Evolutionary conservation across 2,888 invertebrate genomes (phyloP).

Genomic region (Napeogenes inachia): DNA sequence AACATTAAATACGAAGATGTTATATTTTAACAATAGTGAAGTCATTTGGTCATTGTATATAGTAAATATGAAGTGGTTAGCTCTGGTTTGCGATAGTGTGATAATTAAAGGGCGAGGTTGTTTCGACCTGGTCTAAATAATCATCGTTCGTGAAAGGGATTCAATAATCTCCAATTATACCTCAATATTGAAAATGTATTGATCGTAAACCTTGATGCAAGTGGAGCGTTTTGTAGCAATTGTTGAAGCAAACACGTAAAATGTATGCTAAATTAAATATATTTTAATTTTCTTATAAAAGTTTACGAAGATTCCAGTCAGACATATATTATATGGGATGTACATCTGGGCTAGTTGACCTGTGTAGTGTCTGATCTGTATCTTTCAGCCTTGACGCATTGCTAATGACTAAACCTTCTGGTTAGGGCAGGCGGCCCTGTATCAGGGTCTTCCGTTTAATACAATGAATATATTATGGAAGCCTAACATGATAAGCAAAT

Average conservation of each 20-base stretch:
- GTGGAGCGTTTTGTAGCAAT: no score
- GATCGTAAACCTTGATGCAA: no score
- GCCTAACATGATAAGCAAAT: no score
- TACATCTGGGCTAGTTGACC: background rate
- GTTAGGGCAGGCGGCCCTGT: no score
- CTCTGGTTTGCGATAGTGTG: conserved; percentile 22
- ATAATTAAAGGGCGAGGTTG: conserved; percentile 36
- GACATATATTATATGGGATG: background rate
- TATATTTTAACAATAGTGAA: no score
- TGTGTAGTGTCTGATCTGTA: background rate
- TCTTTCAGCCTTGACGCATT: background rate
- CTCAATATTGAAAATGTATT: no score
- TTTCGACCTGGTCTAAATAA: conserved; percentile 29
- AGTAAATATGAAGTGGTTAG: conserved; percentile 13
- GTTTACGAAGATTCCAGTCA: background rate
- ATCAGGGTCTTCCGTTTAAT: no score
- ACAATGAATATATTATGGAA: no score
- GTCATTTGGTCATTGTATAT: conserved; percentile 9
- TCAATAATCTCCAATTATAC: background rate
- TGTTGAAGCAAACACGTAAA: no score
- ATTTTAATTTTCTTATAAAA: no score
- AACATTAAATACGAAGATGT: no score
- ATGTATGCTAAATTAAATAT: no score
- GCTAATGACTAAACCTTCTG: background rate
- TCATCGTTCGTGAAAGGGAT: conserved; percentile 32